A percentile compares a stretch with the other conserved stretches of the same genome.
phyloP scores from a whole-genome alignment of 2,113 vertebrate species.

The Strix aluco region DNA sequence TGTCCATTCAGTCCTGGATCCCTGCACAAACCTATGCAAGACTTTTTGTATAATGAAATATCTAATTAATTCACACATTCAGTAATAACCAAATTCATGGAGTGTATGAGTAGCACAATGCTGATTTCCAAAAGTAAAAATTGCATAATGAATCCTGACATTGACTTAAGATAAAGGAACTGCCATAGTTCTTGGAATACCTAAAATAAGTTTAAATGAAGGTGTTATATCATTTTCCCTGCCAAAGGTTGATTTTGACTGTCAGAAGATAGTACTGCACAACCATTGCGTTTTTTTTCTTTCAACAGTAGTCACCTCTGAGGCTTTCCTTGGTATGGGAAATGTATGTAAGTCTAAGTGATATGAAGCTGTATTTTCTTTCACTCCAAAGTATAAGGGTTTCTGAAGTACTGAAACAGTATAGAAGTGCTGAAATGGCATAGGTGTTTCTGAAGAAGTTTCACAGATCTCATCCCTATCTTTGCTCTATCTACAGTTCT shows the following conservation, averaged over 20 bases:
- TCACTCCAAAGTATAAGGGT: not conserved
- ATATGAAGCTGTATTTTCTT: not conserved
- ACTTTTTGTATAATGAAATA: not conserved
- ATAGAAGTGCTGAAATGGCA: not conserved
- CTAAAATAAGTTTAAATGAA: not conserved
- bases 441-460: not conserved
- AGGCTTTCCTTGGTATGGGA: not conserved
- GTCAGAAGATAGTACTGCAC: not conserved
- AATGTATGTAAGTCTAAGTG: not conserved
- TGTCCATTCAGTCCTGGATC: not conserved
- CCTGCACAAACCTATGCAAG: not conserved
- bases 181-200: not conserved
- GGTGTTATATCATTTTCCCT: not conserved
- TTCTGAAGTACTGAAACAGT: not conserved
- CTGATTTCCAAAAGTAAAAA: not conserved
- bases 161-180: not conserved
- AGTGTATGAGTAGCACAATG: not conserved
- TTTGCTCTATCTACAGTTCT: not conserved
- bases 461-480: not conserved
- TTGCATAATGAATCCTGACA: not conserved
- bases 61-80: not conserved
- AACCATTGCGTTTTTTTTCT: not conserved
- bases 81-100: not conserved
- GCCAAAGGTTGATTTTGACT: not conserved
- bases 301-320: not conserved